Conservation (phyloP, 2,888 invertebrate genomes). For the Lasius platythorax region DNA sequence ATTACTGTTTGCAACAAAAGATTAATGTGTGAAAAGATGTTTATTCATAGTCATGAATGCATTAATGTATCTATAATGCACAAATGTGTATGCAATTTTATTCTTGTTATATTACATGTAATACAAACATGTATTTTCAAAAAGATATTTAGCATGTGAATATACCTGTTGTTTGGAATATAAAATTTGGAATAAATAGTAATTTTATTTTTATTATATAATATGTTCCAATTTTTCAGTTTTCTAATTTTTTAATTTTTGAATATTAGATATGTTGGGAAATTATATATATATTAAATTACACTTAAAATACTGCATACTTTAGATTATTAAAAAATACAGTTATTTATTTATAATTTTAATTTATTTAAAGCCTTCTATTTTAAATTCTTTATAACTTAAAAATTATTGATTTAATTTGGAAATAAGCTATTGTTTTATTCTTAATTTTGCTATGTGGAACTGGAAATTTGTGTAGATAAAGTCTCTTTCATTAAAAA, state of each 20-base stretch:
- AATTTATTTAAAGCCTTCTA: not conserved
- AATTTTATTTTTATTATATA: conserved; percentile 10
- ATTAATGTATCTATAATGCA: not conserved
- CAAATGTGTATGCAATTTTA: not conserved
- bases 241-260: not conserved
- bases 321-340: not conserved
- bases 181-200: not conserved
- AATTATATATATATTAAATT: not conserved
- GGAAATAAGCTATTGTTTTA: not conserved
- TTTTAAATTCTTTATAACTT: not conserved
- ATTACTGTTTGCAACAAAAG: not conserved
- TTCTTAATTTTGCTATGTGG: not conserved
- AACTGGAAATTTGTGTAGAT: not conserved
- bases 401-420: not conserved
- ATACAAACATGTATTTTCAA: not conserved
- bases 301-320: not conserved
- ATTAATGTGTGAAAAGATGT: not conserved
- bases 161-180: not conserved
- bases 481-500: not conserved
- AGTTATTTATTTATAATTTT: not conserved
- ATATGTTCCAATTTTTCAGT: not conserved
- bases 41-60: not conserved
- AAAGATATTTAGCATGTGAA: not conserved
- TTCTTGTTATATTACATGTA: not conserved
- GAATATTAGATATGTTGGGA: not conserved